Percentiles rank a stretch among this genome's conserved stretches.
Evolutionary conservation across 35 echinoderm and acorn worm species (phyloP).

Genomic region (Patiria miniata): DNA sequence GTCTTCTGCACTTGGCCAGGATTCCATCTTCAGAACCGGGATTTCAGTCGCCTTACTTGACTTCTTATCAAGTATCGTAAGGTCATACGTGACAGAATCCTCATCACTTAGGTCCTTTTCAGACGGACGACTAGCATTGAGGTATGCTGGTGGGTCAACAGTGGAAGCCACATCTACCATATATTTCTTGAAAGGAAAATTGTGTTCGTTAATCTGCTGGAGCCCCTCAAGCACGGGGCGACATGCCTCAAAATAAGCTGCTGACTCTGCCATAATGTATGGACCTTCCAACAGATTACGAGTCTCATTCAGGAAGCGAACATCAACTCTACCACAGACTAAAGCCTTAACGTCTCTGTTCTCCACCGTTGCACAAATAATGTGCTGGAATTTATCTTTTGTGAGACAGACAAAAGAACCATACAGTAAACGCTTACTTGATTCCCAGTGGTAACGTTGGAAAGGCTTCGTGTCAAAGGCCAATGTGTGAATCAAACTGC

Average conservation of each 20-base stretch:
- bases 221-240: constrained; percentile 77
- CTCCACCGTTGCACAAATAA: constrained; percentile 75
- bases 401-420: constrained; percentile 84
- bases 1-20: constrained; percentile 47
- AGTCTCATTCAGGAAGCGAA: background rate
- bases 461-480: constrained; percentile 41
- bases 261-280: constrained; percentile 79
- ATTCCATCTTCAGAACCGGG: background rate
- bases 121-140: too few species aligned
- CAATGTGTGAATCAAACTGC: constrained; percentile 17
- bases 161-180: background rate
- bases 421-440: constrained; percentile 71
- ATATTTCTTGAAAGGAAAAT: constrained; percentile 50
- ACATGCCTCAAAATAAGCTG: constrained; percentile 94
- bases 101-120: too few species aligned
- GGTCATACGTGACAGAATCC: background rate
- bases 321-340: constrained; percentile 27
- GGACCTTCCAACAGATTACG: background rate
- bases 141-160: constrained; percentile 1
- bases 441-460: constrained; percentile 54
- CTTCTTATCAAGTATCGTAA: background rate
- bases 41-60: background rate
- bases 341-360: constrained; percentile 61
- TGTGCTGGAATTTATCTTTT: constrained; percentile 71
- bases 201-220: constrained; percentile 54